Base-by-base conservation (phyloP, 2,888 invertebrate genomes). In the Nephrotoma guestfalica region DNA sequence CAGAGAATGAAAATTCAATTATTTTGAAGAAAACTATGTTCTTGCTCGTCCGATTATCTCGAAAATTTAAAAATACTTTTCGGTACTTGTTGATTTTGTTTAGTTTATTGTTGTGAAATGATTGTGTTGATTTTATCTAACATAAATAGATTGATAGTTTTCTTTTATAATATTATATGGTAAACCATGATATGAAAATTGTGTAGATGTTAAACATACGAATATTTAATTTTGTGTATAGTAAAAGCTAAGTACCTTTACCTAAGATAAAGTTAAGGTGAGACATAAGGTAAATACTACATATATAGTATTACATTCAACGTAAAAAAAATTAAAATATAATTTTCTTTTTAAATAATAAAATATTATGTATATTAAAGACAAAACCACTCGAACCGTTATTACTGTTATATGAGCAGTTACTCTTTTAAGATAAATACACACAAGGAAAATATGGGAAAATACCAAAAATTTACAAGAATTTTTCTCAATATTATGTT, bases 1-100 rank as follows among this genome's bases (percentile, higher is more conserved):
- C 30, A 30, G 15, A 71, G 71, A 30, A 87, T 86, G 43, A 86
- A 87, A 43, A 45, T 86, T 85, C 87, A 86, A 41, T 86, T 87
- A 86, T 88, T 87, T 87, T 88, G 88, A 86, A 87, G 87, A 88
- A 87, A 43, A 51, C 0, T 51, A 51, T 51, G n/a, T 51, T 51
- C n/a, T 51, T 51, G 51, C 4, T 15, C 30, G n/a, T n/a, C n/a
- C 15, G 15, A 30, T 30, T 15, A 15, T 51, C 51, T 51, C 15
- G 51, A 18, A 15, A 51, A 71, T 6, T 71, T 30, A 71, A 71
- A 71, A 11, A 30, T 30, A 30, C 71, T 71, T 71, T 30, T 71
- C 30, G 71, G 30, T 71, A 30, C 71, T 71, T 71, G 71, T 71
- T 71, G 71, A 71, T 71, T 71, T 71, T 30, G 30, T 71, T 71